Percentiles rank a stretch among this genome's conserved stretches.
These are phyloP conservation scores for Periphyllus acericola DNA, from an alignment of 2,888 invertebrate genomes.

Conservation along the genomic window DNA sequence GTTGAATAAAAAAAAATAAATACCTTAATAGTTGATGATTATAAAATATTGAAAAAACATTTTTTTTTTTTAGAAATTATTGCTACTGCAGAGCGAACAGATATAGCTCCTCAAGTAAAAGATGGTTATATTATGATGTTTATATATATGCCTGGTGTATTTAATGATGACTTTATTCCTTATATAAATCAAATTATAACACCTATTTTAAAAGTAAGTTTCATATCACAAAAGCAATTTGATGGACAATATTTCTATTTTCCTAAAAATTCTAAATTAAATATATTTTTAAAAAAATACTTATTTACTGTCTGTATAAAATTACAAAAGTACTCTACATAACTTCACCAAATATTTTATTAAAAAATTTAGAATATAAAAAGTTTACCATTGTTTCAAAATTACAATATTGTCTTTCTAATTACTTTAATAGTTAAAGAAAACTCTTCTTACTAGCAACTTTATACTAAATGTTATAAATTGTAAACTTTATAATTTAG, in stretches of 20 bases:
- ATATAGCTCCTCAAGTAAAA: slow-evolving; percentile 95
- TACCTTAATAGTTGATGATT: too few species aligned
- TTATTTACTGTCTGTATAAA: background rate
- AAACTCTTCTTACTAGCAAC: background rate
- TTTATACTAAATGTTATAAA: background rate
- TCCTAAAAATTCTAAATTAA: background rate
- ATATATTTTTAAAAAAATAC: background rate
- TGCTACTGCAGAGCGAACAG: slow-evolving; percentile 89
- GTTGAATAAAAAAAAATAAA: too few species aligned
- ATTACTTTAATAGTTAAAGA: too few species aligned
- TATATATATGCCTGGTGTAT: slow-evolving; percentile 98
- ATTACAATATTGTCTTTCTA: background rate
- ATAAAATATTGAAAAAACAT: slow-evolving; percentile 1
- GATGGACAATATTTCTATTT: background rate
- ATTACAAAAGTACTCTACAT: too few species aligned
- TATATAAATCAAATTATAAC: slow-evolving; percentile 97
- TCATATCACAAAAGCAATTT: background rate
- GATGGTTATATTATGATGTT: slow-evolving; percentile 99
- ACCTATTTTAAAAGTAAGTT: slow-evolving; percentile 81
- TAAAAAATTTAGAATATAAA: too few species aligned
- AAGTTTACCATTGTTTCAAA: background rate
- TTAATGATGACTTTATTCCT: slow-evolving; percentile 93
- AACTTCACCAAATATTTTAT: too few species aligned
- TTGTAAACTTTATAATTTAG: slow-evolving; percentile 65
- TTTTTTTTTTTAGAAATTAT: slow-evolving; percentile 78